Evolutionary conservation across 1,140 invertebrate species (phyloP).

Genomic region (Drosophila azteca): DNA sequence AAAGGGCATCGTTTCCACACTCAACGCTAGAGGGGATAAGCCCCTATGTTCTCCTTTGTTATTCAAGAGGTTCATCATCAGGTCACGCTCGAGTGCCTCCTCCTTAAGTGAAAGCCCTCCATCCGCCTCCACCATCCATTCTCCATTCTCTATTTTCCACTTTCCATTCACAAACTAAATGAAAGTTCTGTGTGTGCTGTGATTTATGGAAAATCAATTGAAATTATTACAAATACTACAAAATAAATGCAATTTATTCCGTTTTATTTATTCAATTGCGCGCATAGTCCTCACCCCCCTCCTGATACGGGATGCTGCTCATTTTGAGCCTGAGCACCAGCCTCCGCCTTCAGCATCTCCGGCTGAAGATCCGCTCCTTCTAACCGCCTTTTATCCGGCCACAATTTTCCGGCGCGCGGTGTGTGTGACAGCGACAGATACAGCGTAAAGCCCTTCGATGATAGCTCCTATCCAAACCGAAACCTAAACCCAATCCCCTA

Average conservation of each 20-base stretch:
- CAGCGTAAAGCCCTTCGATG: constrained; percentile 72
- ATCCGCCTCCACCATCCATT: neutral
- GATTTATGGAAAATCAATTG: constrained; percentile 57
- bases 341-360: neutral
- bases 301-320: constrained; percentile 46
- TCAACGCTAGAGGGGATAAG: neutral
- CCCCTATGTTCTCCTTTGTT: neutral
- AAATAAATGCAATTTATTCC: constrained; percentile 74
- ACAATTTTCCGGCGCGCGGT: constrained; percentile 58
- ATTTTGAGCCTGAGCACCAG: constrained; percentile 51
- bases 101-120: too few species aligned
- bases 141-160: neutral
- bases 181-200: constrained; percentile 14
- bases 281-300: constrained; percentile 29
- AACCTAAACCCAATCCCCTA: neutral
- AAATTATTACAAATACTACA: constrained; percentile 54
- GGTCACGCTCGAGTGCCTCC: neutral
- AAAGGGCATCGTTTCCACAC: constrained; percentile 1
- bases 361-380: constrained; percentile 1
- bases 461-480: constrained; percentile 50
- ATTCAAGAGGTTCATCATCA: neutral
- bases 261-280: constrained; percentile 78
- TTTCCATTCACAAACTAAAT: too few species aligned
- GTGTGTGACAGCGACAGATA: constrained; percentile 34
- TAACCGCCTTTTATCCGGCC: constrained; percentile 35